phyloP scores from a whole-genome alignment of 1,140 invertebrate genomes.

The Geopemphigus sp. region DNA sequence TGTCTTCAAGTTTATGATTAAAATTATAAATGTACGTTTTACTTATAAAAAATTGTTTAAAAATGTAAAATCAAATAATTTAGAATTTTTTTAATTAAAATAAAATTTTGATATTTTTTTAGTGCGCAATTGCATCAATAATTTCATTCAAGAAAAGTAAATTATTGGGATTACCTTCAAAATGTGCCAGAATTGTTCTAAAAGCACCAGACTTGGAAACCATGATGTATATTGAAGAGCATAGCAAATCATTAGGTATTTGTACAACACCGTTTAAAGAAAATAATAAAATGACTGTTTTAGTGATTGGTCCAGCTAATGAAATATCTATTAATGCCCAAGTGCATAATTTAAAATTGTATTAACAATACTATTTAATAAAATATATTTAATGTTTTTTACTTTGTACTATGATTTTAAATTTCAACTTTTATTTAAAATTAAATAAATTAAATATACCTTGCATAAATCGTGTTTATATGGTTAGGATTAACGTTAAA shows the following conservation, averaged over 20 bases:
- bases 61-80: no score
- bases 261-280: slow-evolving; percentile 15
- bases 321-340: slow-evolving; percentile 19
- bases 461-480: neutral
- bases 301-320: slow-evolving; percentile 7
- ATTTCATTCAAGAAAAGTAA: slow-evolving; percentile 24
- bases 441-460: no score
- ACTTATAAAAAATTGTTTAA: neutral
- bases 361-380: neutral
- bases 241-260: slow-evolving; percentile 27
- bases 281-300: slow-evolving; percentile 11
- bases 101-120: slow-evolving; percentile 20
- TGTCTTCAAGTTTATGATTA: slow-evolving; percentile 76
- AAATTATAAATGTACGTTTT: neutral
- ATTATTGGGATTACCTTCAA: neutral
- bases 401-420: no score
- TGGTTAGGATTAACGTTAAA: neutral
- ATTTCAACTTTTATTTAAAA: no score
- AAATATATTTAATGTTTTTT: no score
- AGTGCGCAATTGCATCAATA: slow-evolving; percentile 32
- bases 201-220: slow-evolving; percentile 24
- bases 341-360: slow-evolving; percentile 23
- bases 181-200: slow-evolving; percentile 41
- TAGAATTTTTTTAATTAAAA: no score
- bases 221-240: slow-evolving; percentile 12